These are phyloP conservation scores for Proterorhinus semilunaris DNA, from an alignment of 2,113 vertebrate species.

Conservation along the genomic window DNA sequence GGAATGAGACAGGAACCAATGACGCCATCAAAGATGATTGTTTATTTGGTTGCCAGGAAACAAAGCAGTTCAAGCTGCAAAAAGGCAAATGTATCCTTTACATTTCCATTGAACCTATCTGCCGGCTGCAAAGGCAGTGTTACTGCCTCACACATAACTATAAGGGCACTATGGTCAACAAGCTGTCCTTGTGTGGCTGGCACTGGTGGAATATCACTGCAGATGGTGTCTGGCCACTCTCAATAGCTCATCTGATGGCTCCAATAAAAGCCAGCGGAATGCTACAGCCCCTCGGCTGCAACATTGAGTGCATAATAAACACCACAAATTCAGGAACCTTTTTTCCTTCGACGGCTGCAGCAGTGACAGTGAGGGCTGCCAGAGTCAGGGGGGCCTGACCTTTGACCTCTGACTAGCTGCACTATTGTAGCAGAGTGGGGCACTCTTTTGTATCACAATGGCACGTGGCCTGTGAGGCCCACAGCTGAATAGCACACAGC, in stretches of 20 bases:
- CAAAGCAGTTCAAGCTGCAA: constrained; percentile 34
- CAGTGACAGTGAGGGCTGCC: constrained; percentile 57
- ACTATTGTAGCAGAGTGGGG: constrained; percentile 69
- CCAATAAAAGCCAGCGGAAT: constrained; percentile 72
- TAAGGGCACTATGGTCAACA: constrained; percentile 43
- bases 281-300: constrained; percentile 58
- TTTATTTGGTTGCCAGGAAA: constrained; percentile 75
- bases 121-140: constrained; percentile 33
- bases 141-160: constrained; percentile 51
- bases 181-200: constrained; percentile 60
- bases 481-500: constrained; percentile 72
- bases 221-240: constrained; percentile 73
- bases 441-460: constrained; percentile 65
- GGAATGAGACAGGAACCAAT: constrained; percentile 73
- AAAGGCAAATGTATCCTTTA: constrained; percentile 37
- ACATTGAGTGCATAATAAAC: constrained; percentile 70
- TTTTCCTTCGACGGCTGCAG: constrained; percentile 57
- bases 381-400: constrained; percentile 66
- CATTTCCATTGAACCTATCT: constrained; percentile 27
- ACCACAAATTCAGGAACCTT: constrained; percentile 59
- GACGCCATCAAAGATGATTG: constrained; percentile 61
- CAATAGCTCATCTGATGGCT: constrained; percentile 71
- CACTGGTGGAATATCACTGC: constrained; percentile 68
- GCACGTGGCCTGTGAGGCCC: constrained; percentile 73
- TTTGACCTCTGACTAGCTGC: constrained; percentile 66